Evolutionary conservation across 2,888 invertebrate species (phyloP).

Genomic region (Apoda limacodes): DNA sequence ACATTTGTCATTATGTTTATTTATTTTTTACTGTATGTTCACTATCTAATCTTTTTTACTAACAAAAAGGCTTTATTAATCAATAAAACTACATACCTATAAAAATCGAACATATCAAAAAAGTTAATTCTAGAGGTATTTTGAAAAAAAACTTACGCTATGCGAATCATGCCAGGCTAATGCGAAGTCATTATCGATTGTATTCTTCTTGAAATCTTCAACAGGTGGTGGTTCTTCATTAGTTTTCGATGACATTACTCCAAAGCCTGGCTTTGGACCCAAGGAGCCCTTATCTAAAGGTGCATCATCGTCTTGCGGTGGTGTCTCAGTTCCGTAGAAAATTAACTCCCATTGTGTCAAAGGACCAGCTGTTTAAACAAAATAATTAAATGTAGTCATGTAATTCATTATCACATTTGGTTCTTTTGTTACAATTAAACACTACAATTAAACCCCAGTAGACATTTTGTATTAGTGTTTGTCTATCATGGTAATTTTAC

Average conservation of each 20-base stretch:
- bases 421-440: no score
- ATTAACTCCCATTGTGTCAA: slow-evolving; percentile 85
- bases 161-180: slow-evolving; percentile 74
- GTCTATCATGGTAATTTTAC: slow-evolving; percentile 4
- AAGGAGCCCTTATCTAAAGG: slow-evolving; percentile 69
- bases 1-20: no score
- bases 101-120: slow-evolving; percentile 2
- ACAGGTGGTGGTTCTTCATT: slow-evolving; percentile 30
- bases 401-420: no score
- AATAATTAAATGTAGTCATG: no score
- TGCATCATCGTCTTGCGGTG: slow-evolving; percentile 73
- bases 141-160: slow-evolving; percentile 55
- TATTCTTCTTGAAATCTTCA: slow-evolving; percentile 71
- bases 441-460: not conserved
- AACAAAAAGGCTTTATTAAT: no score
- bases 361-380: slow-evolving; percentile 51
- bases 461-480: not conserved
- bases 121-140: no score
- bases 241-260: slow-evolving; percentile 22
- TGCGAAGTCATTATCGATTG: slow-evolving; percentile 67
- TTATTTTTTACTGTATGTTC: no score
- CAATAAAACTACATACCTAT: no score
- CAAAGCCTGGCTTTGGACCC: slow-evolving; percentile 30
- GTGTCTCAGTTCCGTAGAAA: slow-evolving; percentile 82
- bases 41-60: no score